These are phyloP conservation scores for Microcebus lehilahytsara DNA, from an alignment of 2,113 vertebrate species.

Conservation along the genomic window DNA sequence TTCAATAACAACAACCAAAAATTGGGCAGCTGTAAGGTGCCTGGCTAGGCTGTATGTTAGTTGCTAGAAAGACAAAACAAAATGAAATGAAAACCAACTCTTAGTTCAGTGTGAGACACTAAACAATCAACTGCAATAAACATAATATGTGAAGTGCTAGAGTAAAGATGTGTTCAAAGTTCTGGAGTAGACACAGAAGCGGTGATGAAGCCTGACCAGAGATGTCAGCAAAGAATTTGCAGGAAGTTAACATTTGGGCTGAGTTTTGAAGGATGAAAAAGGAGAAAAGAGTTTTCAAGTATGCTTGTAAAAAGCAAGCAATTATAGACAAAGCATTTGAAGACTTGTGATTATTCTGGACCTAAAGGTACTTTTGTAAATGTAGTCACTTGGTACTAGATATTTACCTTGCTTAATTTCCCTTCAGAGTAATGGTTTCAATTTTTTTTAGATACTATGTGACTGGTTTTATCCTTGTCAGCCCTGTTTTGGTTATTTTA, in stretches of 20 bases:
- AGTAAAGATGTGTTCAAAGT: neutral
- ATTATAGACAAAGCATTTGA: neutral
- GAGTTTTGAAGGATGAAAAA: slow-evolving; percentile 7
- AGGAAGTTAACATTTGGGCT: neutral
- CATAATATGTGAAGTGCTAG: neutral
- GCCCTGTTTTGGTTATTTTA: neutral
- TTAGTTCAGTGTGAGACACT: neutral
- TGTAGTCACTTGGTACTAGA: neutral
- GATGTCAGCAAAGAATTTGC: neutral
- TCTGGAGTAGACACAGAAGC: neutral
- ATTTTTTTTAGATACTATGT: neutral
- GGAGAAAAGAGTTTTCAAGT: neutral
- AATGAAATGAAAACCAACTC: neutral
- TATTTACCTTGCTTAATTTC: slow-evolving; percentile 30
- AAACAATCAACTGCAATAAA: neutral
- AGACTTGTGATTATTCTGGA: neutral
- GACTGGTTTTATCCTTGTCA: neutral
- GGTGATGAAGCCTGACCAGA: neutral
- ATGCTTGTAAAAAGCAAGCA: neutral
- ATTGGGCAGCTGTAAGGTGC: neutral
- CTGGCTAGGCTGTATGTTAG: neutral
- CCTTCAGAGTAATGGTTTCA: neutral
- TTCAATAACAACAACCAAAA: neutral
- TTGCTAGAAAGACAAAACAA: neutral
- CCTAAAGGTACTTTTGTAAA: neutral